Conservation (phyloP, 2,113 vertebrate species). For the Alligator sinensis region DNA sequence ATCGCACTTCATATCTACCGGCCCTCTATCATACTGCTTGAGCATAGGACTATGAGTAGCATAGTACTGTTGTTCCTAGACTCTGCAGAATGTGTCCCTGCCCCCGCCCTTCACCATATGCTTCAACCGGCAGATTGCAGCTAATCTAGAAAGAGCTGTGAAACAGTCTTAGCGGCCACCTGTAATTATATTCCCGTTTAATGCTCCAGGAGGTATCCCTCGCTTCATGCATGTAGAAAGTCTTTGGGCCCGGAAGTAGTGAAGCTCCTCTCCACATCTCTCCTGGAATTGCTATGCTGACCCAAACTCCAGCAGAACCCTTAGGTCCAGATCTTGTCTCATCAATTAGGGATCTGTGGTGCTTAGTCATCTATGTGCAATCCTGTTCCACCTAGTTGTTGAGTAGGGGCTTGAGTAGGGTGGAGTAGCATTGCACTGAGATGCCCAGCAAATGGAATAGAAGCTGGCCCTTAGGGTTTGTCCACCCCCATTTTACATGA, state of each 20-base stretch:
- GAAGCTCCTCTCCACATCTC: rapidly evolving
- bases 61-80: not conserved
- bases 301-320: not conserved
- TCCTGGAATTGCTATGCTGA: not conserved
- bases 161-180: not conserved
- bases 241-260: not conserved
- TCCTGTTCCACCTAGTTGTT: no score
- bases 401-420: no score
- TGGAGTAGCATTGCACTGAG: no score
- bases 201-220: not conserved
- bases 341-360: no score
- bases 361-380: no score
- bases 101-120: no score
- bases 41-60: not conserved
- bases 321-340: no score
- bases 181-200: not conserved
- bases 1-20: no score
- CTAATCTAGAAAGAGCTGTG: not conserved
- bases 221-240: not conserved
- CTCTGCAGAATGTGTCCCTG: not conserved
- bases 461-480: no score
- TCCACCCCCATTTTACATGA: no score
- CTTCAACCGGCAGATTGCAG: not conserved
- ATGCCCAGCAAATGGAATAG: no score
- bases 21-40: not conserved